These are phyloP conservation scores for Tetranychus piercei DNA, from an alignment of 2,888 invertebrate genomes.

Conservation along the genomic window DNA sequence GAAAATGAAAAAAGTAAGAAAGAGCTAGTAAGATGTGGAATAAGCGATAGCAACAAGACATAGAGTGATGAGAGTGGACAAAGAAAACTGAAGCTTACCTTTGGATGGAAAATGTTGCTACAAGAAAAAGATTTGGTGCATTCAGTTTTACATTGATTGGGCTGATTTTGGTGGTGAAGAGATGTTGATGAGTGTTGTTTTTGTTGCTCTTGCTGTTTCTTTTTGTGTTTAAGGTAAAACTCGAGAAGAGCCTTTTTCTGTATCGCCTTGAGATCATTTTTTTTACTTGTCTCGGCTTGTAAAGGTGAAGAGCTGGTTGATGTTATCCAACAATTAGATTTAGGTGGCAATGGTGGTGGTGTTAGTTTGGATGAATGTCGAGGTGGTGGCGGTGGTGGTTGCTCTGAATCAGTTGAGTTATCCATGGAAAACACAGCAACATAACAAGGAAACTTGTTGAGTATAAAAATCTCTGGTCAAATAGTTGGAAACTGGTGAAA, in stretches of 20 bases:
- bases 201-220: constrained; percentile 34
- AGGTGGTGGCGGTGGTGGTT: not conserved
- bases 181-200: not conserved
- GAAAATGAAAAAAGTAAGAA: not conserved
- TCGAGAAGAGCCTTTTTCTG: constrained; percentile 33
- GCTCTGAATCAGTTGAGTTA: not conserved
- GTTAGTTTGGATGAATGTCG: not conserved
- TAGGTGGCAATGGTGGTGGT: not conserved
- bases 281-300: not conserved
- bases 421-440: not conserved
- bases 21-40: constrained; percentile 5
- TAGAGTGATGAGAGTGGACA: no score
- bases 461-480: no score
- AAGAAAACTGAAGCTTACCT: not conserved
- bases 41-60: not conserved
- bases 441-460: not conserved
- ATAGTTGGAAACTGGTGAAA: no score
- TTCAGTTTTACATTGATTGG: not conserved
- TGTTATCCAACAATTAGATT: not conserved
- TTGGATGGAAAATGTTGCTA: not conserved
- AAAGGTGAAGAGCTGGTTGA: not conserved
- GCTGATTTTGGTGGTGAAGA: not conserved
- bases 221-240: constrained; percentile 51
- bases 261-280: constrained; percentile 19
- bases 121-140: not conserved